Base-by-base conservation (phyloP, 2,113 vertebrate species). In the Colinus virginianus region DNA sequence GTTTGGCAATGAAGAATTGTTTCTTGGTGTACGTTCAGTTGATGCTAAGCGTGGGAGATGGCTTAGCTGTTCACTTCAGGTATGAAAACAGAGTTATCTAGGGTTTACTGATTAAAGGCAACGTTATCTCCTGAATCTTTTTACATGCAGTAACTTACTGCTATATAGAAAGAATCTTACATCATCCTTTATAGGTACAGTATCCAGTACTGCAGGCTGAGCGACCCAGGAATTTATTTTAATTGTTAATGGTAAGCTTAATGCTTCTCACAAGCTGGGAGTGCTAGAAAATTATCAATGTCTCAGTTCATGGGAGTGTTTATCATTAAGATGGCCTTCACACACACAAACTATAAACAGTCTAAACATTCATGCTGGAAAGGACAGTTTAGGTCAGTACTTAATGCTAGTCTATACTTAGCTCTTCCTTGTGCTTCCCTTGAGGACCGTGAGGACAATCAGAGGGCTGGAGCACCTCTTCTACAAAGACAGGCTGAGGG, bases 161-260 rank as follows among this genome's bases (percentile, higher is more conserved):
- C 69, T 4, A 1, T 62, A 84, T 42, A 84, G 67, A 42, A 87
- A 77, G 86, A 84, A 78, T 51, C 58, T 93, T 90, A 28, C 69
- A 5, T 92, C 88, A 93, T 84, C 42, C 46, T 30, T 76, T 10
- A 6, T 3, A 88, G 62, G 68, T 69, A 78, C 42, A 12, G 42
- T 66, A 88, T 78, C 95, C 92, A 89, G 95, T 95, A 93, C 74
- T 94, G 86, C 95, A 95, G 87, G 95, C 88, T 96, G 88, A 88
- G 43, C 92, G 94, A 89, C 83, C 55, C 34, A 84, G 58, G 95
- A 90, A 89, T 89, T 90, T 32, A 75, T 93, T 92, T 90, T 84
- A 95, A 69, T 93, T 90, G 86, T 76, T 96, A 94, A 92, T 95
- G 32, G 66, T 55, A 82, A 67, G 58, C 45, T 90, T 96, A 86